Evolutionary conservation across 2,797 vertebrate species (phyloP), one percentile per base, ranked within the genome.

Genomic region (Eulemur albifrons): DNA sequence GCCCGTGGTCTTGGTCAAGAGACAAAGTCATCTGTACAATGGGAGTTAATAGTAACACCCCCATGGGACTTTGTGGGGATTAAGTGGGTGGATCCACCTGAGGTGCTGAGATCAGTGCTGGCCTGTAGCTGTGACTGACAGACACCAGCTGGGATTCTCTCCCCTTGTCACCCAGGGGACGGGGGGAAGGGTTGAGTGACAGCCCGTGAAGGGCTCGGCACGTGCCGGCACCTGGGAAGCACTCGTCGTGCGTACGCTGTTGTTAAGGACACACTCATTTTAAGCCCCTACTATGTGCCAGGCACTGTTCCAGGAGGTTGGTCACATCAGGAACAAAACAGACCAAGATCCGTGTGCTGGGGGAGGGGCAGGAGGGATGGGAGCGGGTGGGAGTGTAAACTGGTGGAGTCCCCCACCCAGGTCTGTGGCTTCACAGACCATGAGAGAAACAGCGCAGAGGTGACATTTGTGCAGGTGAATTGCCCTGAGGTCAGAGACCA

Each of bases 211-310:
- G 50, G 35, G 32, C 17, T 8, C 9, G 1, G 32, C n/a, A 0
- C 0, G 5, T 18, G 32, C 15, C 0, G 32, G 14, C 32, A 13
- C 43, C 12, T 1, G 10, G 0, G 0, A 15, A 61, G 38, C n/a
- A 15, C 15, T 67, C 0, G 0, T 18, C 6, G 70, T 3, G 0
- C 1, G 20, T 0, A 30, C 3, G 27, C 14, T 72, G 9, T 40
- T 40, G 6, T 25, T n/a, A n/a, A 43, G 67, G 54, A 65, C 10
- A 20, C 5, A 13, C 1, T 43, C 14, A 38, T 23, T n/a, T 67
- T 2, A 45, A 79, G 50, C 40, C 82, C 63, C 35, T 67, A 48
- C 63, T 73, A 5, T 80, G 61, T 63, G 52, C 69, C 48, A 63
- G 90, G 40, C 11, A 25, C 15, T 43, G 3, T 11, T 25, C 43